Evolutionary conservation across 64 coral and sea anemone species (phyloP).

Genomic region (Montipora capricornis): DNA sequence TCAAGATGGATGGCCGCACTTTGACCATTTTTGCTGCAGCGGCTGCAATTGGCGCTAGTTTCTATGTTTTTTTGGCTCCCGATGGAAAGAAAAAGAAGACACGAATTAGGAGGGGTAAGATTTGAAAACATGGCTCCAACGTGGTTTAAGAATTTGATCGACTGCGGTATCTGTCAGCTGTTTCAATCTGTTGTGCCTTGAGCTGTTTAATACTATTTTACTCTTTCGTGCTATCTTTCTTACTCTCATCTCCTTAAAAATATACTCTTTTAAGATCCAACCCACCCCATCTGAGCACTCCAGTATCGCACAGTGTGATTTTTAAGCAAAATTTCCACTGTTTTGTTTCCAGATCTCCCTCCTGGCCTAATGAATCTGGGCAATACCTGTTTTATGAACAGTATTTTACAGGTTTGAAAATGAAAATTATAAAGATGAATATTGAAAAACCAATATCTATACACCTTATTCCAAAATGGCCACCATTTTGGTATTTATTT

Average conservation of each 20-base stretch:
- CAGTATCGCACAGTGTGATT: background rate
- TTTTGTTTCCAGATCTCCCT: constrained; percentile 32
- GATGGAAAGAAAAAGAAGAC: constrained; percentile 42
- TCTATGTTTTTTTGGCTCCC: constrained; percentile 83
- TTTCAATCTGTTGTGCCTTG: background rate
- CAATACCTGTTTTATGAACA: constrained; percentile 97
- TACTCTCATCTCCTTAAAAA: too few relatives aligned
- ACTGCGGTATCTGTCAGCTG: background rate
- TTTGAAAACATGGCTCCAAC: background rate
- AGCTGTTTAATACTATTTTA: too few relatives aligned
- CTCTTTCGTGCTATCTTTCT: too few relatives aligned
- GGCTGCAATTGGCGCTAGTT: constrained; percentile 76
- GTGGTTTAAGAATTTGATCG: background rate
- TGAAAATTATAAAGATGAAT: background rate
- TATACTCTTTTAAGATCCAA: background rate
- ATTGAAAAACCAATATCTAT: too few relatives aligned
- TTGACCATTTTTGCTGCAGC: constrained; percentile 61
- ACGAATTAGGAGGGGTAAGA: constrained; percentile 54
- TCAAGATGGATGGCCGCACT: constrained; percentile 64
- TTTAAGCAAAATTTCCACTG: background rate
- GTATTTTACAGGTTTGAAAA: constrained; percentile 87
- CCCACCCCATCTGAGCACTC: background rate
- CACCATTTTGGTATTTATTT: too few relatives aligned
- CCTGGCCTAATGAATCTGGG: constrained; percentile 90
- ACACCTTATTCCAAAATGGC: background rate